Evolutionary conservation across 2,113 vertebrate genomes (phyloP), one percentile per base, ranked within the genome.

Genomic region (Seriola rivoliana): DNA sequence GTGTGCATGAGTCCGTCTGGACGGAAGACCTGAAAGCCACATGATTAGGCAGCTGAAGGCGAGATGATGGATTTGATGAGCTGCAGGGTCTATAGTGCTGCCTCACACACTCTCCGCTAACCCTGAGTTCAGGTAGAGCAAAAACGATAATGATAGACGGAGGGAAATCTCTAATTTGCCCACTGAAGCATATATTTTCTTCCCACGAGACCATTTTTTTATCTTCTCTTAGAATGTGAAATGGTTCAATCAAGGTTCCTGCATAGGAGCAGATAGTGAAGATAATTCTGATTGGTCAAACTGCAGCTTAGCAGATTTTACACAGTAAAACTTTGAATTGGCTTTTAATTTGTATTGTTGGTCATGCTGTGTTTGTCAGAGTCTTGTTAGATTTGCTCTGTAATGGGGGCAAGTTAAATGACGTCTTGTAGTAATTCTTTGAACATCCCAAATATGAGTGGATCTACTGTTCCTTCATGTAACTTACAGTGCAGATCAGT

Each of bases 31-130:
- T 84, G 87, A 80, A 89, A 88, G 89, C 86, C 3, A 74, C 82
- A 52, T 89, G 92, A 93, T 94, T 93, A 92, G 85, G 87, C 78
- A 59, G 85, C 86, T 86, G 70, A 72, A 80, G 88, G 90, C 78
- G 54, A 87, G 87, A 92, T 92, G 92, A 92, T 93, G 92, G 91
- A 92, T 91, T 87, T 91, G 91, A 93, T 91, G 91, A 91, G 90
- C 91, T 90, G 68, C 75, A 73, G 81, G 91, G 79, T 85, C 84
- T 89, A 81, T 65, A 89, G 81, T 78, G 42, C 82, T 78, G 66
- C 82, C 86, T 85, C 69, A 8, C 73, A 66, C 75, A 65, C 80
- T 80, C 78, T 76, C 69, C 32, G 16, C 75, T 85, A 81, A 89
- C 88, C 89, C 78, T 0, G 80, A 82, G 85, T 90, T 88, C 92